Base-by-base conservation (phyloP, 2,797 vertebrate species). In the Enteromius treurensis region DNA sequence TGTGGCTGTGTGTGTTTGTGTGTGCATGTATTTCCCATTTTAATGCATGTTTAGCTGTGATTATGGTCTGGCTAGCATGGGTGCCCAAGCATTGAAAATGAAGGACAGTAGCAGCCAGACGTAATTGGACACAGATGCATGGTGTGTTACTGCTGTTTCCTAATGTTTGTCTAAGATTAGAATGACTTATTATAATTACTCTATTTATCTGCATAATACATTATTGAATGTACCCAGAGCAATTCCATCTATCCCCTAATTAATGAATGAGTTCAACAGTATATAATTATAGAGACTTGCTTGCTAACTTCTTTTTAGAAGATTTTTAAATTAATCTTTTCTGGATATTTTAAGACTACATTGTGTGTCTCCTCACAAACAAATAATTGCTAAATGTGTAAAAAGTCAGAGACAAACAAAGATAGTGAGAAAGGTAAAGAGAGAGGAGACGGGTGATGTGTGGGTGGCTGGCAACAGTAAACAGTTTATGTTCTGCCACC, bases 191-290 rank as follows among this genome's bases (percentile, higher is more conserved):
- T 86, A 88, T 90, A 92, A 92, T 90, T 87, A 58, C 75, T 82
- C 82, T 86, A 86, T 92, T 90, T 89, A 88, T 91, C 86, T 86
- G 79, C 88, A 83, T 90, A 88, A 89, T 87, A 81, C 82, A 85
- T 89, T 92, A 80, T 88, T 87, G 89, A 88, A 87, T 81, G 73
- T 81, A 89, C 85, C 86, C 77, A 73, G 87, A 91, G 79, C 58
- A 91, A 89, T 84, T 89, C 60, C 81, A 84, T 82, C 84, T 90
- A 91, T 90, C 89, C 86, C 87, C 90, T 90, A 89, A 92, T 91
- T 90, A 77, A 92, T 90, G 89, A 92, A 90, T 84, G 85, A 89
- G 87, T 87, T 85, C 83, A 77, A 65, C 71, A 82, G 87, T 77
- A 81, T 88, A 87, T 76, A 90, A 89, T 92, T 85, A 91, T 86